Percentiles rank a stretch among this genome's conserved stretches.
Evolutionary conservation across 2,113 vertebrate species (phyloP).

Genomic region (Podarcis cretensis): DNA sequence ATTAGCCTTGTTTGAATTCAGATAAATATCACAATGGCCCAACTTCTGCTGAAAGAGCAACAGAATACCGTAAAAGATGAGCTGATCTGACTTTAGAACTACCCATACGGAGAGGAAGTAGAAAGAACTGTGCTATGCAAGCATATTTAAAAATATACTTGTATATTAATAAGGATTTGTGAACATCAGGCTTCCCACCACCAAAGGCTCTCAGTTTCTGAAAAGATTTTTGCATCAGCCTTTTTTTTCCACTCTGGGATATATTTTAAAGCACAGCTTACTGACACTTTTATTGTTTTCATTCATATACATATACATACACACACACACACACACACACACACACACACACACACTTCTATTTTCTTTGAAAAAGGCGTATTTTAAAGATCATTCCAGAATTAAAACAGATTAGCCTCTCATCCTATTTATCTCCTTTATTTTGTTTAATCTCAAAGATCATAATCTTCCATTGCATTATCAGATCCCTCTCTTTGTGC

Average conservation of each 20-base stretch:
- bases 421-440: slow-evolving; percentile 71
- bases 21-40: slow-evolving; percentile 88
- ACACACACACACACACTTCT: background rate
- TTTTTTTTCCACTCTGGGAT: slow-evolving; percentile 2
- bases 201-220: slow-evolving; percentile 21
- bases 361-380: background rate
- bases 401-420: slow-evolving; percentile 70
- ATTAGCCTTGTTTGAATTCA: slow-evolving; percentile 91
- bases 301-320: background rate
- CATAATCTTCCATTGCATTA: slow-evolving; percentile 70
- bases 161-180: slow-evolving; percentile 34
- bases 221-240: slow-evolving; percentile 36
- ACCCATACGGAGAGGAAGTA: slow-evolving; percentile 43
- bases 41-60: slow-evolving; percentile 82
- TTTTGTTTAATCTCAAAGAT: slow-evolving; percentile 71
- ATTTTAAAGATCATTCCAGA: slow-evolving; percentile 55
- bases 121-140: slow-evolving; percentile 17
- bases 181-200: slow-evolving; percentile 7
- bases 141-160: slow-evolving; percentile 1
- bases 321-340: too few relatives aligned
- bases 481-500: slow-evolving; percentile 67
- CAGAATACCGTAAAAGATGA: slow-evolving; percentile 69
- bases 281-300: background rate
- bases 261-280: slow-evolving; percentile 39
- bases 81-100: slow-evolving; percentile 56